Evolutionary conservation across 1,140 invertebrate species (phyloP), one percentile per base, ranked within the genome.

Genomic region (Drosophila carrolli): DNA sequence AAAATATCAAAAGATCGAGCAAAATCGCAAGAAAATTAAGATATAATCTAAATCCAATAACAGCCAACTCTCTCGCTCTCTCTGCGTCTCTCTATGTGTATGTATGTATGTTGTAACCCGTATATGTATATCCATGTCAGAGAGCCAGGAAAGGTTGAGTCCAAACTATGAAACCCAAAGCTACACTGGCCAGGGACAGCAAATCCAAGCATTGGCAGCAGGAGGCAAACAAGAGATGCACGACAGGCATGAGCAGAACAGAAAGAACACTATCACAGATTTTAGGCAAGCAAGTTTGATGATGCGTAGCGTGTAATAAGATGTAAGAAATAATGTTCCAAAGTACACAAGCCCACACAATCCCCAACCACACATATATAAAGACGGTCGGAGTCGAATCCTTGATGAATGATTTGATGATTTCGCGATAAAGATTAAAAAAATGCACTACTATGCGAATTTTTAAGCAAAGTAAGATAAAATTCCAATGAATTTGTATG

Each of bases 121-220:
- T 53, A 61, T 48, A 32, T 48, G 32, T 38, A 27, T 54, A 62
- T 72, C 27, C 41, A 48, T 63, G 19, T 74, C 19, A 59, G 46
- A 67, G 41, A 47, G 16, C 51, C 23, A 73, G 19, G 59, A 54
- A 35, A 3, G 48, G 48, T 37, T 19, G 29, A 46, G 41, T n/a
- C 47, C n/a, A 29, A 29, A 29, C 46, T 29, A 48, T 48, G n/a
- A 29, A 48, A 48, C 5, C 7, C 5, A 48, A n/a, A 38, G n/a
- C 23, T n/a, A 48, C 8, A 50, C 48, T 50, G 48, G 27, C 27
- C 38, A 54, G 47, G 47, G 41, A 67, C 19, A 41, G 63, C 63
- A 74, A 75, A 57, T 63, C 51, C 56, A 57, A 75, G 72, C 72
- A 63, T 41, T 75, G 72, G 59, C 72, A 75, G 72, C 72, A 65